Conservation (phyloP, 1,140 invertebrate species). For the Drosophila lowei region DNA sequence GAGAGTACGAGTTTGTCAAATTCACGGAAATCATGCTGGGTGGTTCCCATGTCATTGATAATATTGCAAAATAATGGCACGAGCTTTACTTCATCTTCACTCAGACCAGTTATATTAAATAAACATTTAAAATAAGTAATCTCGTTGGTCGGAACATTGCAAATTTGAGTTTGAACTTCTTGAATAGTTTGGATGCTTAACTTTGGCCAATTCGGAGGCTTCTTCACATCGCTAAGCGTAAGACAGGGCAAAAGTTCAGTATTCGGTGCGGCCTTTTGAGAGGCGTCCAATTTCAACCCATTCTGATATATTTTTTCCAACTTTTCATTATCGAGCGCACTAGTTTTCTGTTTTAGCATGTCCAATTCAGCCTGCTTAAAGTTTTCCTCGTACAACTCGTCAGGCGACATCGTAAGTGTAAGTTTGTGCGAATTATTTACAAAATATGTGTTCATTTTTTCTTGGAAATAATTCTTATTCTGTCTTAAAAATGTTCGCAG, state of each 20-base stretch:
- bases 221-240: constrained; percentile 88
- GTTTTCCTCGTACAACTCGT: constrained; percentile 89
- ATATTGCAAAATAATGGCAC: constrained; percentile 93
- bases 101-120: constrained; percentile 87
- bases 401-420: constrained; percentile 92
- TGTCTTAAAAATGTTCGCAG: constrained; percentile 88
- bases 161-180: constrained; percentile 88
- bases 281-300: too few relatives aligned
- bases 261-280: too few relatives aligned
- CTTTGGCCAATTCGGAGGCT: constrained; percentile 86
- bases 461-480: constrained; percentile 88
- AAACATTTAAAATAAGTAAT: constrained; percentile 93
- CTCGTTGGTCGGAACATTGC: constrained; percentile 91
- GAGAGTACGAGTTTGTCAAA: constrained; percentile 92
- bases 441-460: constrained; percentile 91
- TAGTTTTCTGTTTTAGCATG: constrained; percentile 87
- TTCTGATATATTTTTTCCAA: constrained; percentile 81
- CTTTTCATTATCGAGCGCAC: constrained; percentile 85
- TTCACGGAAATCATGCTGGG: constrained; percentile 89
- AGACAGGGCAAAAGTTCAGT: constrained; percentile 83
- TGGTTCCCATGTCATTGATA: constrained; percentile 93
- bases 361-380: constrained; percentile 87
- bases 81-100: constrained; percentile 88
- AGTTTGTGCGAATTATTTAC: constrained; percentile 92
- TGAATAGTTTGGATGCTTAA: constrained; percentile 84